These are phyloP conservation scores for Aphidius gifuensis DNA, from an alignment of 1,140 invertebrate genomes.

Conservation along the genomic window DNA sequence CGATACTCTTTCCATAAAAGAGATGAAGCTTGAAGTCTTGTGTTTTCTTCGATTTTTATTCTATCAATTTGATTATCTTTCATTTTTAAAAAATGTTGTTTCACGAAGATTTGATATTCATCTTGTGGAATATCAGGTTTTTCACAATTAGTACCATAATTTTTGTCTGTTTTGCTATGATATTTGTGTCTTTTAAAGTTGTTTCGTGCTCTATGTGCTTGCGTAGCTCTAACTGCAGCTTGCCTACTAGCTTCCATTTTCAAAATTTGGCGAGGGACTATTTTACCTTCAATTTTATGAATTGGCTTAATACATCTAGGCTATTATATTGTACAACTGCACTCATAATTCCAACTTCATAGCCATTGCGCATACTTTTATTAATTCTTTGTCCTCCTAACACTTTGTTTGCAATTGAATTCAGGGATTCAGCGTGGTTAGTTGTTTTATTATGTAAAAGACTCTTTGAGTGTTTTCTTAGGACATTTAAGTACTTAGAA, in stretches of 20 bases:
- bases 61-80: constrained; percentile 10
- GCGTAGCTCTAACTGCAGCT: constrained; percentile 29
- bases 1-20: background rate
- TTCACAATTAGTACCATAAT: constrained; percentile 23
- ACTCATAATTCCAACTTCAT: constrained; percentile 30
- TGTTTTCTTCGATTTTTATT: constrained; percentile 18
- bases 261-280: constrained; percentile 13
- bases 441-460: constrained; percentile 43
- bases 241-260: constrained; percentile 22
- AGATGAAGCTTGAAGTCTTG: no score
- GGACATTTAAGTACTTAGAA: no score
- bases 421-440: constrained; percentile 44
- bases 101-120: background rate
- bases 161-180: constrained; percentile 18
- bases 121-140: constrained; percentile 23
- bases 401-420: constrained; percentile 37
- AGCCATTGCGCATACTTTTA: constrained; percentile 28
- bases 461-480: constrained; percentile 7
- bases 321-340: constrained; percentile 39
- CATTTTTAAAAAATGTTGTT: constrained; percentile 20
- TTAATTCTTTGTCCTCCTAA: constrained; percentile 43
- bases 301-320: constrained; percentile 19
- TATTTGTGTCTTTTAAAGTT: constrained; percentile 19
- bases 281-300: background rate
- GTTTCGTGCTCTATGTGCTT: constrained; percentile 31